These are phyloP conservation scores for Calidris pugnax DNA, from an alignment of 2,113 vertebrate genomes.

Conservation along the genomic window DNA sequence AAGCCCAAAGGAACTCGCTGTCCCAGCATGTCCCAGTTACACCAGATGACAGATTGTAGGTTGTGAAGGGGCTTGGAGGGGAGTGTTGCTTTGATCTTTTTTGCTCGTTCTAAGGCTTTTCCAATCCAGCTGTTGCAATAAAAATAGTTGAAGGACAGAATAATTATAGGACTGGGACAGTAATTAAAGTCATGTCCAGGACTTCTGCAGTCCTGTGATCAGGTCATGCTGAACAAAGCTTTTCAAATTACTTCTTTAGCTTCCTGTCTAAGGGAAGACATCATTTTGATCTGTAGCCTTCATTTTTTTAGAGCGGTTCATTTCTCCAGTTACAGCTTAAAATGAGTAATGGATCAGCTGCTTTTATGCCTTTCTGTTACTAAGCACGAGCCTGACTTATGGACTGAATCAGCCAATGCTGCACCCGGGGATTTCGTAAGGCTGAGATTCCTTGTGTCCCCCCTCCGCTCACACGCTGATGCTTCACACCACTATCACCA, in stretches of 20 bases:
- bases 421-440: not conserved
- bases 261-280: not conserved
- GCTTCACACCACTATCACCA: not conserved
- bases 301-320: not conserved
- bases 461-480: accelerated
- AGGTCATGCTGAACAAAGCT: not conserved
- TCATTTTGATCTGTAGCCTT: not conserved
- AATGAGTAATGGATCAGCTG: not conserved
- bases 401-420: not conserved
- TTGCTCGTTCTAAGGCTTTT: not conserved
- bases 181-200: not conserved
- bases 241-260: not conserved
- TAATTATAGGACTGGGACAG: not conserved
- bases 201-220: not conserved
- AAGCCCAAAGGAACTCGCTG: not conserved
- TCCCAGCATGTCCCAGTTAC: not conserved
- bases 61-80: not conserved
- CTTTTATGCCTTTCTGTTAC: not conserved
- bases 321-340: not conserved
- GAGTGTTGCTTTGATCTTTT: not conserved
- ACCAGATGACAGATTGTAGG: not conserved
- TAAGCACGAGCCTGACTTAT: not conserved
- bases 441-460: not conserved
- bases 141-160: not conserved
- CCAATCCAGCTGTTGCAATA: constrained; percentile 6